A percentile compares a stretch with the other conserved stretches of the same genome.
Conservation (phyloP, 1,140 invertebrate species). For the Caerostris darwini region DNA sequence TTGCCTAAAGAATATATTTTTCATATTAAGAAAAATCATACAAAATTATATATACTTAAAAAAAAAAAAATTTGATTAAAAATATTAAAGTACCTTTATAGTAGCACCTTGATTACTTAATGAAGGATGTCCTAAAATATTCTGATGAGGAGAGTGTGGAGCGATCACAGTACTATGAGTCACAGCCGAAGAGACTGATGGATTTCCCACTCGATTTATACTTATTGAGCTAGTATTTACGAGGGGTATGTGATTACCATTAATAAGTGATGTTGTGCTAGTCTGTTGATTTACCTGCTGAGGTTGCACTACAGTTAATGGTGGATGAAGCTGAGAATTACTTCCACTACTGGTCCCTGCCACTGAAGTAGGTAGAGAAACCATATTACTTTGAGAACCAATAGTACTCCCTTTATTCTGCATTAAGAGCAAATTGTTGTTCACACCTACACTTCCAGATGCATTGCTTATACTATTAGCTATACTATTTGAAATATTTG, state of each 20-base stretch:
- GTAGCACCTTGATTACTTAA: conserved; percentile 77
- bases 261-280: conserved; percentile 80
- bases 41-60: background rate
- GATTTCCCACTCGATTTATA: conserved; percentile 65
- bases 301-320: conserved; percentile 60
- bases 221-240: conserved; percentile 73
- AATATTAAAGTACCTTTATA: conserved; percentile 70
- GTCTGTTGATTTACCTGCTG: conserved; percentile 75
- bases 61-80: background rate
- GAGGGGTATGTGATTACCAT: conserved; percentile 81
- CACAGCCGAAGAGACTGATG: conserved; percentile 68
- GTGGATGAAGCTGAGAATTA: conserved; percentile 75
- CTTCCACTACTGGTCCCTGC: conserved; percentile 72
- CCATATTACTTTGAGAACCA: conserved; percentile 51
- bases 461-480: conserved; percentile 76
- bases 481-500: conserved; percentile 78
- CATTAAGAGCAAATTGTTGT: conserved; percentile 68
- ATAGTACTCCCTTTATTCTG: conserved; percentile 68
- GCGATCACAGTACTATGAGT: conserved; percentile 75
- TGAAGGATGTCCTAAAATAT: conserved; percentile 73
- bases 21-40: too few relatives aligned
- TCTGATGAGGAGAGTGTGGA: conserved; percentile 74
- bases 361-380: conserved; percentile 71
- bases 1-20: too few relatives aligned
- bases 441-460: conserved; percentile 68